Evolutionary conservation across 2,888 invertebrate genomes (phyloP).

Genomic region (Thumatha senex): DNA sequence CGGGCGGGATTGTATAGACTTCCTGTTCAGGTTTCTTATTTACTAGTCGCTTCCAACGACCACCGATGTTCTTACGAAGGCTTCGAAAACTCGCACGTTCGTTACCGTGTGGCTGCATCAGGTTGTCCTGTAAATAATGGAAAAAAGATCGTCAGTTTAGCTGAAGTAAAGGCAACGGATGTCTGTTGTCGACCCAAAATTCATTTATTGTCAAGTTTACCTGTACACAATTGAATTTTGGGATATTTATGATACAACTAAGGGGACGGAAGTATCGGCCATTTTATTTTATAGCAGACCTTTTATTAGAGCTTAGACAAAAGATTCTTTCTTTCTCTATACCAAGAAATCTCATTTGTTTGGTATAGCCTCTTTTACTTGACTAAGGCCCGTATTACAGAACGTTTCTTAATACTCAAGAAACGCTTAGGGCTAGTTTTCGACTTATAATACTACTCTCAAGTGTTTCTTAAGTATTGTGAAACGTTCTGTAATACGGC

Average conservation of each 20-base stretch:
- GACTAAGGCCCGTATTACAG: no score
- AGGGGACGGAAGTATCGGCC: constrained; percentile 41
- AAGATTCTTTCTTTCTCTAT: neutral
- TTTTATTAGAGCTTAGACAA: constrained; percentile 15
- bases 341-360: constrained; percentile 20
- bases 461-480: no score
- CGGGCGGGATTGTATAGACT: constrained; percentile 92
- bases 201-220: constrained; percentile 55
- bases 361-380: constrained; percentile 32
- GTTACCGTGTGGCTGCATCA: constrained; percentile 88
- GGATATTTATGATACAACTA: constrained; percentile 55
- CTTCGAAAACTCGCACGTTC: constrained; percentile 91
- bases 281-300: constrained; percentile 39
- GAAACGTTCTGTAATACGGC: no score
- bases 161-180: constrained; percentile 24
- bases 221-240: constrained; percentile 51
- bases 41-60: constrained; percentile 92
- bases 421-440: no score
- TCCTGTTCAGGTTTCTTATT: constrained; percentile 93
- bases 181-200: constrained; percentile 62
- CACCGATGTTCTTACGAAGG: constrained; percentile 93
- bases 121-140: constrained; percentile 87
- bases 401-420: no score
- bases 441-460: no score
- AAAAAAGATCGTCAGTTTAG: constrained; percentile 44